These are phyloP conservation scores for Zaprionus capensis DNA, from an alignment of 1,140 invertebrate species.

Conservation along the genomic window DNA sequence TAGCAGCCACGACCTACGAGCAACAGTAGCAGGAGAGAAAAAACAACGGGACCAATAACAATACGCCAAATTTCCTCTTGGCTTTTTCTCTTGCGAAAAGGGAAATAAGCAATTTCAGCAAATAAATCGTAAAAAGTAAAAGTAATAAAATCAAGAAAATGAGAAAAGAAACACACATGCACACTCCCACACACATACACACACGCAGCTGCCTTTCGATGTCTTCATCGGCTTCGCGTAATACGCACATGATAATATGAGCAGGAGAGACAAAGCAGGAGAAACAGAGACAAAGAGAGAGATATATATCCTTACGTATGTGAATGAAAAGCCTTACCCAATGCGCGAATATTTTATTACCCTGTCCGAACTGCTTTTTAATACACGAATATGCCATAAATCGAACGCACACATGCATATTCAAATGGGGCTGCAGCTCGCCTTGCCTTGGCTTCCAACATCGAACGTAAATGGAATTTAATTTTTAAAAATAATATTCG, in stretches of 20 bases:
- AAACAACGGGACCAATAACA: slow-evolving; percentile 43
- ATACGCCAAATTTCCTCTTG: slow-evolving; percentile 56
- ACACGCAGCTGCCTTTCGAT: slow-evolving; percentile 25
- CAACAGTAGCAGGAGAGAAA: slow-evolving; percentile 34
- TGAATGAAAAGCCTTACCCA: slow-evolving; percentile 6
- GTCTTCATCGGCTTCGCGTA: slow-evolving; percentile 3
- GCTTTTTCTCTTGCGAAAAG: slow-evolving; percentile 44
- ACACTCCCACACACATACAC: slow-evolving; percentile 26
- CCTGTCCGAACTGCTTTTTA: slow-evolving; percentile 31
- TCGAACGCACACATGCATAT: slow-evolving; percentile 15
- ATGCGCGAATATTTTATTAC: slow-evolving; percentile 43
- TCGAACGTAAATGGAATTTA: slow-evolving; percentile 32
- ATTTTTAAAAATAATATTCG: slow-evolving; percentile 13
- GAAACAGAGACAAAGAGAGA: slow-evolving; percentile 6
- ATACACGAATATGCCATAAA: slow-evolving; percentile 22
- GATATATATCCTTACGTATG: neutral
- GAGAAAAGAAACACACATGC: slow-evolving; percentile 63
- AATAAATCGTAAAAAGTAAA: slow-evolving; percentile 83
- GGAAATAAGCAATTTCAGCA: slow-evolving; percentile 82
- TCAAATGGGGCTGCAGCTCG: neutral
- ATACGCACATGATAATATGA: neutral
- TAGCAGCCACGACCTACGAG: slow-evolving; percentile 23
- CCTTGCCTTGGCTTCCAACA: neutral
- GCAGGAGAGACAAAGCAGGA: neutral
- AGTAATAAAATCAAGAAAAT: slow-evolving; percentile 82